A percentile compares a stretch with the other conserved stretches of the same genome.
These are phyloP conservation scores for Diaprepes abbreviatus DNA, from an alignment of 2,888 invertebrate genomes.

Conservation along the genomic window DNA sequence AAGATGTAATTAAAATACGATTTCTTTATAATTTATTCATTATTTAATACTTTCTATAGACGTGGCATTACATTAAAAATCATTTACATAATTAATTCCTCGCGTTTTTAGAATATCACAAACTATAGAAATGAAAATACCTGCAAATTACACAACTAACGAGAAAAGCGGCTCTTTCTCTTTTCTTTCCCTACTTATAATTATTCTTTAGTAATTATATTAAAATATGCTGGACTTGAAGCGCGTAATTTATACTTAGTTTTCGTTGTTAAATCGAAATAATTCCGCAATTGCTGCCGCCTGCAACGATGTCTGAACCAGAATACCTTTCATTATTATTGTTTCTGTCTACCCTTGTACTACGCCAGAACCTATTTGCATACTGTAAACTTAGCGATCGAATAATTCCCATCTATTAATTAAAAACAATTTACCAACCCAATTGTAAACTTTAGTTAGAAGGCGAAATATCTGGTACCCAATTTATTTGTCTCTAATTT, in stretches of 20 bases:
- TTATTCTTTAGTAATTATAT: slow-evolving; percentile 44
- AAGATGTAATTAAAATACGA: too few relatives aligned
- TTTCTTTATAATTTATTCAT: too few relatives aligned
- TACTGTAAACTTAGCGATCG: too few relatives aligned
- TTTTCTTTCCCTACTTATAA: slow-evolving; percentile 14
- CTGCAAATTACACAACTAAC: slow-evolving; percentile 11
- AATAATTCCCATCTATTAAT: too few relatives aligned
- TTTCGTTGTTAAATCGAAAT: slow-evolving; percentile 38
- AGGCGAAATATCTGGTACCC: too few relatives aligned
- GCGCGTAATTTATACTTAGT: slow-evolving; percentile 38
- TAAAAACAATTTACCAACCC: too few relatives aligned
- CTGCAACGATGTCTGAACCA: slow-evolving; percentile 37
- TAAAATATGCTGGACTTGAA: slow-evolving; percentile 42
- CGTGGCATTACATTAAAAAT: too few relatives aligned
- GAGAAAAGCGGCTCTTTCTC: slow-evolving; percentile 31
- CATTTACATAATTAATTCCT: too few relatives aligned
- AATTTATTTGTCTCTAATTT: too few relatives aligned
- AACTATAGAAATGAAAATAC: slow-evolving; percentile 1
- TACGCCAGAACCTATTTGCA: slow-evolving; percentile 23
- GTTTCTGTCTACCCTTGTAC: slow-evolving; percentile 24
- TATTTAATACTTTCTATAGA: too few relatives aligned
- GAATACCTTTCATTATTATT: slow-evolving; percentile 40
- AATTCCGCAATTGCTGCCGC: slow-evolving; percentile 34
- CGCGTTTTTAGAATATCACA: too few relatives aligned
- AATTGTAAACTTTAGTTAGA: too few relatives aligned